Conservation (phyloP, 64 coral and sea anemone genomes). For the Montipora capricornis region DNA sequence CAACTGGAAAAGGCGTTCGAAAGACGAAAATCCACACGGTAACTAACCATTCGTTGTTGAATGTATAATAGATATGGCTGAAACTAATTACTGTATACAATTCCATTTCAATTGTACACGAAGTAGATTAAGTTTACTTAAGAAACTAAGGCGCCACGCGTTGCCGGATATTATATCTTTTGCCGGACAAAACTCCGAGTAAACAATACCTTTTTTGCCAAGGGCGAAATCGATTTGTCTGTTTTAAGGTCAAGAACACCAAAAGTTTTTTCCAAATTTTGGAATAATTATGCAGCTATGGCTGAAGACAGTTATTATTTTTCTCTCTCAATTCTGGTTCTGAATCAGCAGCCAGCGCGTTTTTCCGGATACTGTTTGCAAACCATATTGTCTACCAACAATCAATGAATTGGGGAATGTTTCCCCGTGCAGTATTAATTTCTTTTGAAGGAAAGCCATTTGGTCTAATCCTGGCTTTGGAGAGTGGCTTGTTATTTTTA, state of each 20-base stretch:
- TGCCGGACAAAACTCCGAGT: neutral
- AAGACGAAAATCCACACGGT: slow-evolving; percentile 67
- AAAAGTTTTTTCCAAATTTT: neutral
- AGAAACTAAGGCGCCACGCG: neutral
- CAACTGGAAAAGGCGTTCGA: slow-evolving; percentile 40
- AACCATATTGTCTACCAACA: slow-evolving; percentile 2
- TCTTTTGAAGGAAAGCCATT: neutral
- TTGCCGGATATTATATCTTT: slow-evolving; percentile 34
- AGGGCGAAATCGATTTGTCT: neutral
- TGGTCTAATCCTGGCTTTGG: too few relatives aligned
- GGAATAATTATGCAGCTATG: too few relatives aligned
- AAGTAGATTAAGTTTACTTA: neutral
- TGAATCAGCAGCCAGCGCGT: neutral
- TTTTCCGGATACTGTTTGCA: neutral
- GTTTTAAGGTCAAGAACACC: neutral
- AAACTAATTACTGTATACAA: neutral
- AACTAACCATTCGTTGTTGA: neutral
- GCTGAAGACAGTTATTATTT: too few relatives aligned
- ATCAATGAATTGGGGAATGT: neutral
- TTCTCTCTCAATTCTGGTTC: neutral
- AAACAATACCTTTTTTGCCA: neutral
- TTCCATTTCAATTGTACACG: neutral
- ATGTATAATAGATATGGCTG: neutral
- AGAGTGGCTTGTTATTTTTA: too few relatives aligned
- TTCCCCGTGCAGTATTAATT: neutral